Conservation (phyloP, 2,113 vertebrate genomes). For the Peromyscus maniculatus region DNA sequence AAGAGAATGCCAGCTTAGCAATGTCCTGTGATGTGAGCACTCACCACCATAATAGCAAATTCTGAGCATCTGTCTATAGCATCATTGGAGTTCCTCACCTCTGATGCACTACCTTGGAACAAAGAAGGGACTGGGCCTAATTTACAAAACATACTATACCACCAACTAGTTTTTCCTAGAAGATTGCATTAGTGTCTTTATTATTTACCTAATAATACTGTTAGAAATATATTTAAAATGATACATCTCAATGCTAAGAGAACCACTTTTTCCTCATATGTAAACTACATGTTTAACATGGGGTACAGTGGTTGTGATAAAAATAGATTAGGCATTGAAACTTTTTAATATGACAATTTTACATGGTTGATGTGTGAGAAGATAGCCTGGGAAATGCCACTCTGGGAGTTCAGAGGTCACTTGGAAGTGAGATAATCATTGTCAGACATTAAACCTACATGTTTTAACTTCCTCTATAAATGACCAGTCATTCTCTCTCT, state of each 20-base stretch:
- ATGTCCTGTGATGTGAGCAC: neutral
- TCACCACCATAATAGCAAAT: neutral
- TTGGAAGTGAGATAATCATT: constrained; percentile 26
- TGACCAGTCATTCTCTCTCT: neutral
- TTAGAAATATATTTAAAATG: constrained; percentile 42
- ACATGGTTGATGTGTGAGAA: neutral
- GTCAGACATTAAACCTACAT: neutral
- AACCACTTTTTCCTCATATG: neutral
- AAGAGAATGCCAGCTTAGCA: neutral
- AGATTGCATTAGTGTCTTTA: neutral
- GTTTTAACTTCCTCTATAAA: constrained; percentile 37
- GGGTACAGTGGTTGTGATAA: neutral
- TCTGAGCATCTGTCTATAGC: neutral
- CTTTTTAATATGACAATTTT: constrained; percentile 21
- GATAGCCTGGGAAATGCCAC: neutral
- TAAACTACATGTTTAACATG: constrained; percentile 14
- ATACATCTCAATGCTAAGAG: neutral
- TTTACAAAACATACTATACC: neutral
- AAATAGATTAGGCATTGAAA: constrained; percentile 2
- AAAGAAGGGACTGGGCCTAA: neutral
- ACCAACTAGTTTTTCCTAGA: neutral
- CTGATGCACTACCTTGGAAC: neutral
- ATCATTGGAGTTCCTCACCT: neutral
- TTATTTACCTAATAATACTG: constrained; percentile 39
- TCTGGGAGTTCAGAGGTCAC: neutral